These are phyloP conservation scores for Anguilla megastoma DNA, from an alignment of 2,797 vertebrate species.

Conservation along the genomic window DNA sequence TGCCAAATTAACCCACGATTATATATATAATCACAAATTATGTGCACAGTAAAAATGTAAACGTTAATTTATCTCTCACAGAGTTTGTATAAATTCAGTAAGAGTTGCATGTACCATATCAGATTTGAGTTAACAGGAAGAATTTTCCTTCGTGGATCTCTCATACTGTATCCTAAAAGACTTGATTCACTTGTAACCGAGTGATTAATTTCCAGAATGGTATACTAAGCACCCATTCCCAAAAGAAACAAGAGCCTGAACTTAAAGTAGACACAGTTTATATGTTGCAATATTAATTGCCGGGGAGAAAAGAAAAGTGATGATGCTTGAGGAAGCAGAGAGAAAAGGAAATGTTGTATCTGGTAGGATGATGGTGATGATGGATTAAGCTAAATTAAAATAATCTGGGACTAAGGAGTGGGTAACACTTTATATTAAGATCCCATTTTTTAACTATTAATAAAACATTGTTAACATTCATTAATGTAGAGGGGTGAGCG, in stretches of 20 bases:
- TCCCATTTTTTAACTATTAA: neutral
- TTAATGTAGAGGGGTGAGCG: neutral
- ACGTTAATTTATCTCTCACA: no score
- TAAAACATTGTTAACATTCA: slow-evolving; percentile 10
- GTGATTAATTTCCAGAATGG: neutral
- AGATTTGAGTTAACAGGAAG: no score
- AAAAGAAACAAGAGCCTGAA: neutral
- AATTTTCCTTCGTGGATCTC: neutral
- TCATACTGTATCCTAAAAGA: neutral
- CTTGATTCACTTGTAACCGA: neutral
- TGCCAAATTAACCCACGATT: neutral
- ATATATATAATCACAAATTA: neutral
- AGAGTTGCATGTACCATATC: no score
- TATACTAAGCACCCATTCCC: neutral
- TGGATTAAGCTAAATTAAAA: slow-evolving; percentile 17
- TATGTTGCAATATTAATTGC: neutral
- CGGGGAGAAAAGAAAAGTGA: neutral
- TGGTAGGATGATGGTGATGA: slow-evolving; percentile 3
- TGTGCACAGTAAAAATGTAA: no score
- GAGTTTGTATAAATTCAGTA: no score
- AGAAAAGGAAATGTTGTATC: neutral
- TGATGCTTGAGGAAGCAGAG: neutral
- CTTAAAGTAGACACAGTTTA: neutral
- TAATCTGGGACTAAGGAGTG: slow-evolving; percentile 14
- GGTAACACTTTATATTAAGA: neutral